Evolutionary conservation across 2,888 invertebrate species (phyloP), one percentile per base, ranked within the genome.

Genomic region (Xanthia icteritia): DNA sequence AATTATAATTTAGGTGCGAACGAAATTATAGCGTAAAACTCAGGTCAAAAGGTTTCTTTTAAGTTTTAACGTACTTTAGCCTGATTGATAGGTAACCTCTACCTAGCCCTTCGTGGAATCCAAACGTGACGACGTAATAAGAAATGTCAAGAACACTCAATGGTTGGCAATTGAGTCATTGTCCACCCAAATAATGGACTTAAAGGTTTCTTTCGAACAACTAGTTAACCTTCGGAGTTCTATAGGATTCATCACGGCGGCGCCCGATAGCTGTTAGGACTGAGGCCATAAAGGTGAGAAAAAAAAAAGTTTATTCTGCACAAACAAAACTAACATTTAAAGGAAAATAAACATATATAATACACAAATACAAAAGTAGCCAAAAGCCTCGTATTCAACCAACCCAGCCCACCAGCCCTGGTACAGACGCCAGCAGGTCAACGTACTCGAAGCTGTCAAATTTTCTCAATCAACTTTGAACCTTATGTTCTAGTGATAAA

Each of bases 171-270:
- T 69, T 73, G 54, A 73, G 31, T 73, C 58, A 70, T 39, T 68
- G 42, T 82, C 17, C 54, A 61, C n/a, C 15, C 27, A 85, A 75
- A 69, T 72, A 65, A 60, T 72, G 15, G 23, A 36, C 27, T 15
- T 48, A 31, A 61, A 69, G n/a, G 64, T 75, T 82, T 61, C 63
- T 68, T 81, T 84, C 69, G 42, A 72, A 23, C 3, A 20, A 84
- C 56, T 6, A 17, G 76, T 69, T 68, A 13, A 36, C 82, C 85
- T 85, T 81, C 68, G 11, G n/a, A 70, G 31, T n/a, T 64, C 60
- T 58, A 60, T 58, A 56, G 36, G 31, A 56, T 60, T 39, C 17
- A 71, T 74, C 64, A 36, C n/a, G n/a, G n/a, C 20, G 9, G 6
- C 20, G 45, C 42, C 54, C 15, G 39, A 45, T 27, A 60, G 2